Base-by-base conservation (phyloP, 2,888 invertebrate genomes). In the Caradrina kadenii region DNA sequence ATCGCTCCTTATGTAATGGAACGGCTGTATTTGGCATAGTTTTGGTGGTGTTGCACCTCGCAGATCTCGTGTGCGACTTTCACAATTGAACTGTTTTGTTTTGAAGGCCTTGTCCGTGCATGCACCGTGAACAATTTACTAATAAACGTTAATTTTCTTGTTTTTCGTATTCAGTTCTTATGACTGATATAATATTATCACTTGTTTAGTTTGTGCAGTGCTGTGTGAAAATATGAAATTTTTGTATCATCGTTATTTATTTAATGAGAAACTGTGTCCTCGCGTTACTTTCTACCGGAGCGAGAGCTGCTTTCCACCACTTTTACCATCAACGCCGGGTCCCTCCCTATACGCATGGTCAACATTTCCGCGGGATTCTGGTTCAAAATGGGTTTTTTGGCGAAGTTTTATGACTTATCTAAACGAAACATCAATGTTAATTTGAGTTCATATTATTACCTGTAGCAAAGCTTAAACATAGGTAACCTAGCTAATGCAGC, bases 241-340 rank as follows among this genome's bases (percentile, higher is more conserved):
- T 84, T 83, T 82, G 76, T 82, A 86, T 87, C 85, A 86, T 87
- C 83, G 82, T 83, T 80, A 77, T 86, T 45, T 45, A 45, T 17
- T 45, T 87, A 87, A 87, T 84, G 84, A 87, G 84, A 83, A 78
- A 85, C 79, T 70, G 73, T 86, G 83, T 88, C 88, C 87, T 89
- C 87, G 73, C 72, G 62, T 79, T 81, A 86, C 90, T 92, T 92
- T 91, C 91, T 88, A 89, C 84, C 50, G 70, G 63, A 77, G 78
- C 84, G 86, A 87, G 88, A 88, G 83, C 81, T 66, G 83, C 89
- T 91, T 91, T 90, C 86, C 87, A 87, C 84, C 77, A 84, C 85
- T 83, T 80, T 86, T 86, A 86, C 82, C 69, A 78, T 76, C 74
- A 74, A 53, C 66, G 68, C 52, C 58, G 69, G 63, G 78, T 80